Evolutionary conservation across 2,113 vertebrate genomes (phyloP).

Genomic region (Vulpes lagopus): DNA sequence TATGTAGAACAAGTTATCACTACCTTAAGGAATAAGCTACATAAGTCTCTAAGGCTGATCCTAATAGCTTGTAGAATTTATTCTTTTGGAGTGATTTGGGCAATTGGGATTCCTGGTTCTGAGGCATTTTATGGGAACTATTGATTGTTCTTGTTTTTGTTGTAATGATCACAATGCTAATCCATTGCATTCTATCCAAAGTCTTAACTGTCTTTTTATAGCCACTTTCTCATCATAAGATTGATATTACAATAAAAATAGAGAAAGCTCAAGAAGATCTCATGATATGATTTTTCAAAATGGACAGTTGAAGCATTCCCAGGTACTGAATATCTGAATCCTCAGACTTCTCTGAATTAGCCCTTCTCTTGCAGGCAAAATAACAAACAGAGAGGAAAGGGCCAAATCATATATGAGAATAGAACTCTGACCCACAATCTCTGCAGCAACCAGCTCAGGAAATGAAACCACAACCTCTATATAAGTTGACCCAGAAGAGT

Average conservation of each 20-base stretch:
- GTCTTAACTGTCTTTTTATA: not conserved
- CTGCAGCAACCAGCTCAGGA: not conserved
- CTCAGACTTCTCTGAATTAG: not conserved
- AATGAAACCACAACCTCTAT: not conserved
- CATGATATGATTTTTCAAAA: not conserved
- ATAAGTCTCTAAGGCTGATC: not conserved
- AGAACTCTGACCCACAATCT: not conserved
- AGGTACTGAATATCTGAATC: not conserved
- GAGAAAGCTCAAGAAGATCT: not conserved
- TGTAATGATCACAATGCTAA: not conserved
- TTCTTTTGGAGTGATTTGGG: not conserved
- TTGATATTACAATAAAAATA: not conserved
- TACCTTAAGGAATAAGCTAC: not conserved
- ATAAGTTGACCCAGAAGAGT: not conserved
- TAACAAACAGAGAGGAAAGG: accelerated
- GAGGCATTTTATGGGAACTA: not conserved
- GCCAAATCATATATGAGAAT: not conserved
- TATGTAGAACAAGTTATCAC: not conserved
- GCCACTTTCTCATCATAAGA: not conserved
- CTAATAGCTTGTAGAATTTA: not conserved
- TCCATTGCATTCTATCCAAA: not conserved
- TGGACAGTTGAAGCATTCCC: not conserved
- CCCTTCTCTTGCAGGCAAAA: not conserved
- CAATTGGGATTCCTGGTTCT: not conserved
- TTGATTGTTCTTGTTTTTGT: not conserved